Base-by-base conservation (phyloP, 2,888 invertebrate genomes). In the Cepaea hortensis region DNA sequence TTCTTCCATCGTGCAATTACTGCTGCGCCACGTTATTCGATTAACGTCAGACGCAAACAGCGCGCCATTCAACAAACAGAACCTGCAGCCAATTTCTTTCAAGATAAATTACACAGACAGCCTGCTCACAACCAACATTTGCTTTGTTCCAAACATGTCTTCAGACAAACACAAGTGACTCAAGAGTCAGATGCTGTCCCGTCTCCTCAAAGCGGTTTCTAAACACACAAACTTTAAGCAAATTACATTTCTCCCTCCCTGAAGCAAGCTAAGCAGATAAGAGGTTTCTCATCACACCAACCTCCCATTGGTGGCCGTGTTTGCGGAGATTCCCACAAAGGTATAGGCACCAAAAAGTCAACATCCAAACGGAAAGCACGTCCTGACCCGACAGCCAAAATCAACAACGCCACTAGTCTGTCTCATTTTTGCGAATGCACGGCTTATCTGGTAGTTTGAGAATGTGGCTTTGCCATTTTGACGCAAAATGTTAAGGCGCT, bases 281-380 rank as follows among this genome's bases (percentile, higher is more conserved):
- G 61, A 55, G 1, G 23, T 61, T 79, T 7, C 61, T 9, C 23
- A 55, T 76, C 23, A 11, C 2, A 3, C 11, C 55, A 11, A 61
- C 77, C 7, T n/a, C 15, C 23, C 13, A n/a, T 55, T 61, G 23
- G 61, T 7, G 23, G 61, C 55, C n/a, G 1, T 61, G 48, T 79
- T 23, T 79, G 55, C 61, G 77, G 20, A 55, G n/a, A 61, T 55
- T 9, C 23, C 61, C 48, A 9, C 55, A 4, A 13, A 13, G 23
- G 55, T 61, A 50, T 77, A 55, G 77, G n/a, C 50, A 55, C 5
- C 55, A 61, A 79, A 77, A 79, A 79, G 77, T 79, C 77, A 79
- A 79, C n/a, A 79, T n/a, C 13, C 3, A 6, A 79, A 55, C n/a
- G 77, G 77, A 79, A 79, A 61, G 61, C 77, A 61, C 77, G 77